A percentile compares a stretch with the other conserved stretches of the same genome.
Conservation (phyloP, 2,113 vertebrate species). For the Peucedramus taeniatus region DNA sequence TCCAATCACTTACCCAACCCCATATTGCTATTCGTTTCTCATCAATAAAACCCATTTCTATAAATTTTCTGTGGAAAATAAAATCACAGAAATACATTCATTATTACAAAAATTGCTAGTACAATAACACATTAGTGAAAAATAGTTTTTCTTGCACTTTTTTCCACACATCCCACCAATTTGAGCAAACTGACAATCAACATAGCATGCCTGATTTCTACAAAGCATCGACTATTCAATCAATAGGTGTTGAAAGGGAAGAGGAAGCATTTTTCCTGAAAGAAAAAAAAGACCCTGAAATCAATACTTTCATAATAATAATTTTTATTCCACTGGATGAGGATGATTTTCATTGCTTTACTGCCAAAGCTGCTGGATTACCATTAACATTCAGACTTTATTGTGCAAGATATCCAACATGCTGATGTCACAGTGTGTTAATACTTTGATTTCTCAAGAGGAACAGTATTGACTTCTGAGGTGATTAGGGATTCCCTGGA, state of each 20-base stretch:
- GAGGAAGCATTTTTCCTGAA: background rate
- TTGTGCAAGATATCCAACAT: background rate
- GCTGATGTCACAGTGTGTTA: background rate
- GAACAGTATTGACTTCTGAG: background rate
- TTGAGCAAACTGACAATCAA: slow-evolving; percentile 9
- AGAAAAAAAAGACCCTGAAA: background rate
- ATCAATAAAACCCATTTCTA: slow-evolving; percentile 84
- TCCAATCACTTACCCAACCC: slow-evolving; percentile 79
- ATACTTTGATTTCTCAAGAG: background rate
- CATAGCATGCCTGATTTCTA: slow-evolving; percentile 1
- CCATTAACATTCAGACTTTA: background rate
- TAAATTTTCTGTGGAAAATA: slow-evolving; percentile 76
- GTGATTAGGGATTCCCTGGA: background rate
- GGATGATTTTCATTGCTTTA: background rate
- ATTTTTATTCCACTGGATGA: background rate
- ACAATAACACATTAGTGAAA: background rate
- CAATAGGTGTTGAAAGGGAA: background rate
- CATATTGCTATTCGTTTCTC: slow-evolving; percentile 82
- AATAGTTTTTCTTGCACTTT: background rate
- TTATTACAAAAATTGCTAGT: background rate
- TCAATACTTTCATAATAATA: background rate
- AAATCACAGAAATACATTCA: slow-evolving; percentile 53
- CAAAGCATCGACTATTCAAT: background rate
- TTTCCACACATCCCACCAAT: slow-evolving; percentile 14
- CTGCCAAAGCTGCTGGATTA: background rate